Evolutionary conservation across 2,888 invertebrate genomes (phyloP).

Genomic region (Notodonta dromedarius): DNA sequence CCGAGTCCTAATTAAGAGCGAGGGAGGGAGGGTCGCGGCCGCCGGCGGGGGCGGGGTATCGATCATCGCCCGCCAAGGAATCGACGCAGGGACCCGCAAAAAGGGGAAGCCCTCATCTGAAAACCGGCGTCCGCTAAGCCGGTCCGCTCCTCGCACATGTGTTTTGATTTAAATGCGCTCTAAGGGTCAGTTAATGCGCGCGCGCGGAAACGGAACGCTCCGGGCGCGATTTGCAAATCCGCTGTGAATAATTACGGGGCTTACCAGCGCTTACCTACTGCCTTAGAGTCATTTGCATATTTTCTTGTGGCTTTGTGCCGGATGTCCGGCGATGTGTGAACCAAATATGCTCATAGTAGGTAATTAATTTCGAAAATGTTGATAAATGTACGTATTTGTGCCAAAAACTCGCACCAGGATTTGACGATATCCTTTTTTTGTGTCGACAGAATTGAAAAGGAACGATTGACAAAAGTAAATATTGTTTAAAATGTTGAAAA

Average conservation of each 20-base stretch:
- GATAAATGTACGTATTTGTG: constrained; percentile 7
- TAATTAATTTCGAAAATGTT: not conserved
- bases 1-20: constrained; percentile 93
- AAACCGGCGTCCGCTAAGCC: constrained; percentile 81
- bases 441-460: not conserved
- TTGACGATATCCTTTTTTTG: too few relatives aligned
- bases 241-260: constrained; percentile 84
- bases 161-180: constrained; percentile 81
- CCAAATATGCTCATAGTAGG: constrained; percentile 45
- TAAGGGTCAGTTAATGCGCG: constrained; percentile 80
- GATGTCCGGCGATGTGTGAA: constrained; percentile 53
- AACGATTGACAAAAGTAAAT: not conserved
- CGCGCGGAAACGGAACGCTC: constrained; percentile 74
- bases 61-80: constrained; percentile 83
- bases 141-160: constrained; percentile 80
- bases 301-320: constrained; percentile 78
- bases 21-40: constrained; percentile 82
- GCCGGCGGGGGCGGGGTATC: constrained; percentile 77
- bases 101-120: constrained; percentile 81
- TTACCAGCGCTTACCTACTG: constrained; percentile 83
- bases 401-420: not conserved
- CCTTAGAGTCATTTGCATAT: constrained; percentile 83
- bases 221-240: constrained; percentile 81
- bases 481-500: constrained; percentile 2
- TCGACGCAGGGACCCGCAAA: constrained; percentile 83